Evolutionary conservation across 2,888 invertebrate species (phyloP).

Genomic region (Drosophila leonis): DNA sequence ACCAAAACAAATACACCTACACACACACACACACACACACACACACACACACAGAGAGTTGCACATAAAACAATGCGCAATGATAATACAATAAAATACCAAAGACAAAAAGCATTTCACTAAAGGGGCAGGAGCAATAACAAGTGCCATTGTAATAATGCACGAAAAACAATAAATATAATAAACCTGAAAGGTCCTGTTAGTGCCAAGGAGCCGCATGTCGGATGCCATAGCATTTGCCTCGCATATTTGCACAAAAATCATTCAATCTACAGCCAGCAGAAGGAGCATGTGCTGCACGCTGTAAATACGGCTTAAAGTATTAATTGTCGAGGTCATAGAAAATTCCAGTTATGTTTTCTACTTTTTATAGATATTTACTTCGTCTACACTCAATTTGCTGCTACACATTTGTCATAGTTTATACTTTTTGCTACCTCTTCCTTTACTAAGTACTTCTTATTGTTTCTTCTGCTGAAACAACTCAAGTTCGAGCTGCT

Average conservation of each 20-base stretch:
- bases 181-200: conserved; percentile 53
- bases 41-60: conserved; percentile 22
- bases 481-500: not conserved
- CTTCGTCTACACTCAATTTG: not conserved
- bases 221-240: conserved; percentile 31
- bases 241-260: conserved; percentile 48
- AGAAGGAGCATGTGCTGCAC: not conserved
- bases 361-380: not conserved
- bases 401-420: not conserved
- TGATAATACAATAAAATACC: conserved; percentile 77
- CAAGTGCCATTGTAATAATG: conserved; percentile 64
- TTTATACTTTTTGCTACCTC: not conserved
- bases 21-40: conserved; percentile 11
- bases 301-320: conserved; percentile 11
- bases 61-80: conserved; percentile 73
- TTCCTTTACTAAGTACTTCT: not conserved
- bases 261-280: conserved; percentile 21
- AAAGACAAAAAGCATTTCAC: conserved; percentile 71
- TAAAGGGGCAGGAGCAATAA: conserved; percentile 63
- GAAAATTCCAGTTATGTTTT: conserved; percentile 8
- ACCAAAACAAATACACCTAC: conserved; percentile 30
- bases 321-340: conserved; percentile 36
- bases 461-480: not conserved
- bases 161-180: conserved; percentile 61
- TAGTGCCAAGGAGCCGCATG: conserved; percentile 41